Evolutionary conservation across 2,113 vertebrate species (phyloP), one percentile per base, ranked within the genome.

Genomic region (Mola mola): DNA sequence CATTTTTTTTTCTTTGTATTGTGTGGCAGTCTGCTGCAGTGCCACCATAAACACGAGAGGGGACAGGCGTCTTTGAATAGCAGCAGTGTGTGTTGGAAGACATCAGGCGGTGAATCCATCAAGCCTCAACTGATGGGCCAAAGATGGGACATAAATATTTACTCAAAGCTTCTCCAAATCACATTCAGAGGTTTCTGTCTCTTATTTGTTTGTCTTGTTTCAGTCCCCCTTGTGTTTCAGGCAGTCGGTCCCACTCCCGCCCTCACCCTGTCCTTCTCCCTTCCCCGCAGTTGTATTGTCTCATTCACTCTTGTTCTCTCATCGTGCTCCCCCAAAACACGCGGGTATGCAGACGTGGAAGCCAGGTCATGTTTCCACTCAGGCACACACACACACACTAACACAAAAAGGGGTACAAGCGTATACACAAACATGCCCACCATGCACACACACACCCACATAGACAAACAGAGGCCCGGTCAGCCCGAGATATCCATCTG

Each of bases 401-500:
- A 16, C 38, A 66, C 33, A 76, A 58, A 63, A 58, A 17, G 20
- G 38, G 46, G 40, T 38, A 74, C 70, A 75, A 66, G 71, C 67
- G 58, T 31, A 78, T 51, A 67, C 50, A 71, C 63, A 56, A 72
- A 79, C 68, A 76, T 61, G 29, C 44, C 29, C 57, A 69, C 70
- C 52, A 40, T 51, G 66, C 53, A 64, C 52, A 43, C 48, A 52
- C 36, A 44, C 16, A 33, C 33, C 34, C 68, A 43, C 26, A 63
- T 16, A 50, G 22, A 61, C 38, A 38, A 4, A 55, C 17, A 15
- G 47, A 68, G 0, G 1, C 57, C 42, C 60, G 55, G 70, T 76
- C 83, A 75, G 78, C 62, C 81, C 55, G 72, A 87, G 89, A 90
- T 88, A 92, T 90, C 75, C 90, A 92, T 92, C 91, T 92, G 88